Base-by-base conservation (phyloP, 2,888 invertebrate species). In the Pseudeuparius sepicola region DNA sequence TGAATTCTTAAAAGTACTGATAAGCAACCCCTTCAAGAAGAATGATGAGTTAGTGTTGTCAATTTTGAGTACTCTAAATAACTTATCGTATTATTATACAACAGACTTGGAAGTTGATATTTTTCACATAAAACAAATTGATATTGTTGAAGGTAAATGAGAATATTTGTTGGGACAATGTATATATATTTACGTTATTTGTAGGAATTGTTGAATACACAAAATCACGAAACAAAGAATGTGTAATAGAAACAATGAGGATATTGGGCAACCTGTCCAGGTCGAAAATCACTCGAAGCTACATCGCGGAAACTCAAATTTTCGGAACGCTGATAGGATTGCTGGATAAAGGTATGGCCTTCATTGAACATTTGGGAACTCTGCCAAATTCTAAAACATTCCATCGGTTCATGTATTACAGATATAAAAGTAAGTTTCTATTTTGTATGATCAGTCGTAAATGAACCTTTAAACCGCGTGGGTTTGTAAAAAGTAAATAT, bases 241-340 rank as follows among this genome's bases (percentile, higher is more conserved):
- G 68, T 31, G 60, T 73, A 20, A 61, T 69, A 44, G 88, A 88
- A 64, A 76, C 83, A 14, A 77, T 80, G 49, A 68, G 88, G 41
- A 87, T 87, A 34, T 71, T 86, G 44, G 88, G 87, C 16, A 89
- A 89, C 63, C 63, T 89, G 44, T 82, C 87, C 2, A 68, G 87
- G 24, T 77, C 78, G 14, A 68, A 71, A 55, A 59, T 67, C 40
- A 73, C 78, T 1, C 61, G 81, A 39, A 71, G 72, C 37, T 73
- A 71, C 44, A 68, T 86, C 37, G 71, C 79, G 42, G 68, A 75
- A 28, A 70, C 77, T 15, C 79, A 80, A 42, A 78, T 74, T 2
- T 62, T 82, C 16, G 63, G 68, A 26, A 54, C 65, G 14, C 64
- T 81, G 3, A 66, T 75, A 14, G 67, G 71, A 9, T 69, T 73